These are phyloP conservation scores for Helicoverpa armigera DNA, from an alignment of 1,140 invertebrate species.

Conservation along the genomic window DNA sequence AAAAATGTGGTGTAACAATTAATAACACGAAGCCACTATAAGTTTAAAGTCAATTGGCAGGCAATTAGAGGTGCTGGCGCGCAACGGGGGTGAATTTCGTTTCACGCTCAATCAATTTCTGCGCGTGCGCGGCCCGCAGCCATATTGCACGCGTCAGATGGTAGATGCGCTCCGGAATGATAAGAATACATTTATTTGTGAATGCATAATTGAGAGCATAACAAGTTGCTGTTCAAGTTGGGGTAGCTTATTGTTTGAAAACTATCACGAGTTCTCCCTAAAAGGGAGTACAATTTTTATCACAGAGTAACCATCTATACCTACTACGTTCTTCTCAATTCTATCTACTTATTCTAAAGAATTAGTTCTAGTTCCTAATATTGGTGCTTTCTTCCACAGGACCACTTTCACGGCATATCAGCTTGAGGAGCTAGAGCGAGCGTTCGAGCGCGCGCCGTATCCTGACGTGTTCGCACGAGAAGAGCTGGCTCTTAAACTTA, in stretches of 20 bases:
- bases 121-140: slow-evolving; percentile 79
- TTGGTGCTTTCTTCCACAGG: slow-evolving; percentile 86
- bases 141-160: slow-evolving; percentile 86
- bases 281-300: background rate
- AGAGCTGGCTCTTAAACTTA: slow-evolving; percentile 96
- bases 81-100: slow-evolving; percentile 83
- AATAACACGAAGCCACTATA: slow-evolving; percentile 67
- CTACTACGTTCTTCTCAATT: background rate
- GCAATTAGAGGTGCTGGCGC: slow-evolving; percentile 76
- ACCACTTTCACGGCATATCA: slow-evolving; percentile 99
- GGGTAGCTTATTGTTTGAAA: slow-evolving; percentile 14
- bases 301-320: too few relatives aligned
- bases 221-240: slow-evolving; percentile 28
- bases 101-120: slow-evolving; percentile 86
- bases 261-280: background rate
- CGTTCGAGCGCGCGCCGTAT: slow-evolving; percentile 98
- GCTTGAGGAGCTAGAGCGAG: slow-evolving; percentile 96
- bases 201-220: slow-evolving; percentile 61
- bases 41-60: slow-evolving; percentile 77
- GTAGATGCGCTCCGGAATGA: slow-evolving; percentile 70
- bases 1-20: slow-evolving; percentile 61
- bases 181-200: slow-evolving; percentile 73
- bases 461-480: slow-evolving; percentile 98
- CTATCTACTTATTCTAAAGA: background rate
- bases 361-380: background rate